Conservation (phyloP, 2,113 vertebrate species). For the Dipodomys merriami region DNA sequence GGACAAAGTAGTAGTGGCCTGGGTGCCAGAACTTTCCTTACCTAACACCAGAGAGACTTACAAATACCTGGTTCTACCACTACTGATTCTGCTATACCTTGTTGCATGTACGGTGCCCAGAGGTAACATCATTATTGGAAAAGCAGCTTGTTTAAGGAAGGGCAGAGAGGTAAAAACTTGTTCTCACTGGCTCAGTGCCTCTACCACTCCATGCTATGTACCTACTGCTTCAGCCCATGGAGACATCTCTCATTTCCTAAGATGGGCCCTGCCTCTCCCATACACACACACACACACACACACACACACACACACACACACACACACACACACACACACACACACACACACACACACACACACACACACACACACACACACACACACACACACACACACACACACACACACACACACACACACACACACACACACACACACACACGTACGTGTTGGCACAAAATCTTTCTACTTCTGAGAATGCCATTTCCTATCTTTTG, state of each 20-base stretch:
- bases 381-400: no score
- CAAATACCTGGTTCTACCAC: not conserved
- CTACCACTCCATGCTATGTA: not conserved
- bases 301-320: no score
- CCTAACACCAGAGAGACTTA: not conserved
- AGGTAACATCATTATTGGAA: not conserved
- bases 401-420: no score
- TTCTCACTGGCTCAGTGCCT: not conserved
- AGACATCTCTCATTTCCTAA: not conserved
- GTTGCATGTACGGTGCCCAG: not conserved
- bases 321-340: not conserved
- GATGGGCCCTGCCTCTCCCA: no score
- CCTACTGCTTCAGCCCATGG: not conserved
- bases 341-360: no score
- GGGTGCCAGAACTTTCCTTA: not conserved
- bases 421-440: no score
- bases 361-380: not conserved
- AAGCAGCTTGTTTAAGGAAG: not conserved
- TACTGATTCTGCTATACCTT: not conserved
- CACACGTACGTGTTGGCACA: not conserved
- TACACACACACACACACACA: no score
- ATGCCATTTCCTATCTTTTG: not conserved
- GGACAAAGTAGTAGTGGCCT: not conserved
- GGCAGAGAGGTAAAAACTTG: not conserved
- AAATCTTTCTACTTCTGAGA: conserved; percentile 9